Percentiles rank a stretch among this genome's conserved stretches.
phyloP scores from a whole-genome alignment of 2,113 vertebrate species.

The Scomber colias region DNA sequence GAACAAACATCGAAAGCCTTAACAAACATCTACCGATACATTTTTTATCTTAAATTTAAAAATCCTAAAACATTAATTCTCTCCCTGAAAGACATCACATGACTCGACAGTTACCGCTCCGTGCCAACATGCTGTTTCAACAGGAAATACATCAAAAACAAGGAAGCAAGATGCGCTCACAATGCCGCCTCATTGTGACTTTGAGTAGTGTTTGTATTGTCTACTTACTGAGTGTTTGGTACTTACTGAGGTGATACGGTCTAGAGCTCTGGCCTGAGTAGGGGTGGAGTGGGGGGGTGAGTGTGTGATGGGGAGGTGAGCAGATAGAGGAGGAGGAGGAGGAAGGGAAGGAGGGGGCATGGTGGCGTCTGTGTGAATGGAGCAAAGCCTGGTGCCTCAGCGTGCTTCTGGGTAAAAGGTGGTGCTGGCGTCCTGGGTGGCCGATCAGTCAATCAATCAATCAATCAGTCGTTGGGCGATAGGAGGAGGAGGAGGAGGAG shows the following conservation, averaged over 20 bases:
- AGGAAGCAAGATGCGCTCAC: conserved; percentile 60
- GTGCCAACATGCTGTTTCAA: conserved; percentile 48
- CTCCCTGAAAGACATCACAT: background rate
- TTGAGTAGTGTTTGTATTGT: conserved; percentile 57
- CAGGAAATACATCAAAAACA: conserved; percentile 52
- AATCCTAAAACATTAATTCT: background rate
- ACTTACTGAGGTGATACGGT: conserved; percentile 86
- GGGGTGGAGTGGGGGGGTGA: conserved; percentile 80
- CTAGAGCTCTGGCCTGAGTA: conserved; percentile 80
- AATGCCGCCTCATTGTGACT: conserved; percentile 60
- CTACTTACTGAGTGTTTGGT: conserved; percentile 84
- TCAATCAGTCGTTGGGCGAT: conserved; percentile 58
- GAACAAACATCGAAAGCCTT: background rate
- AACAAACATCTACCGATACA: background rate
- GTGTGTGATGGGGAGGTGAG: conserved; percentile 83
- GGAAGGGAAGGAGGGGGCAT: conserved; percentile 63
- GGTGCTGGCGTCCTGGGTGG: conserved; percentile 83
- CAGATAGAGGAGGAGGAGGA: conserved; percentile 77
- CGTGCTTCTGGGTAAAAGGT: conserved; percentile 86
- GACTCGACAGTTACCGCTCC: background rate
- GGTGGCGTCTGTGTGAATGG: conserved; percentile 85
- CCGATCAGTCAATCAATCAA: conserved; percentile 75
- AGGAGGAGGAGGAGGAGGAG: conserved; percentile 60
- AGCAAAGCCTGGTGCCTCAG: conserved; percentile 88
- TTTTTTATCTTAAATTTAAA: background rate